Conservation (phyloP, 2,113 vertebrate genomes). For the Nothobranchius kuhntae region DNA sequence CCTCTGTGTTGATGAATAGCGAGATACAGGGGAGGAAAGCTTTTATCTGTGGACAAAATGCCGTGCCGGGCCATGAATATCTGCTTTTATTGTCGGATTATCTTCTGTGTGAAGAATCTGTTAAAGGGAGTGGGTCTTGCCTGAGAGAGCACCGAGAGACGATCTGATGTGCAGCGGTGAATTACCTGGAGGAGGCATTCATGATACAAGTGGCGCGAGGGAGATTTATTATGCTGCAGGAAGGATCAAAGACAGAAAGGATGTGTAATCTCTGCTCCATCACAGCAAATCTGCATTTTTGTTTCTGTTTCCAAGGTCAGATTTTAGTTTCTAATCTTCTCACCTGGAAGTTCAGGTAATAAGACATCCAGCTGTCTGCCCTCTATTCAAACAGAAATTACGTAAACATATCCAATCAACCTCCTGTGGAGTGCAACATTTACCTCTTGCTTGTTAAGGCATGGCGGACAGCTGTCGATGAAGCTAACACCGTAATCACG, state of each 20-base stretch:
- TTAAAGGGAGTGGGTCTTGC: constrained; percentile 61
- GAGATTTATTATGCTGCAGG: constrained; percentile 48
- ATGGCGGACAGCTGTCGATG: constrained; percentile 46
- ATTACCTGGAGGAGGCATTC: constrained; percentile 56
- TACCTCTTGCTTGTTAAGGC: constrained; percentile 52
- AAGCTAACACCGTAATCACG: constrained; percentile 48
- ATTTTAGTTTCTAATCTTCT: constrained; percentile 7
- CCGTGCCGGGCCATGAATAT: constrained; percentile 56
- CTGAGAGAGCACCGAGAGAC: constrained; percentile 44
- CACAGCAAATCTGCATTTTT: constrained; percentile 26
- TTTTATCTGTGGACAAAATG: constrained; percentile 76
- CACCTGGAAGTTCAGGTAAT: constrained; percentile 29
- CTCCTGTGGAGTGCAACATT: constrained; percentile 51
- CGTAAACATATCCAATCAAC: constrained; percentile 66
- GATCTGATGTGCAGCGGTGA: constrained; percentile 54
- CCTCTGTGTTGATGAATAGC: constrained; percentile 68
- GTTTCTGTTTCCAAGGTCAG: constrained; percentile 14
- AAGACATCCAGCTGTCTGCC: constrained; percentile 33
- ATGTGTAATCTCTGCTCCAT: constrained; percentile 17
- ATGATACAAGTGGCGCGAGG: constrained; percentile 37
- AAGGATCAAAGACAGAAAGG: constrained; percentile 30
- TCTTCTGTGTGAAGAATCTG: constrained; percentile 57
- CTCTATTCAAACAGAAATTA: constrained; percentile 39
- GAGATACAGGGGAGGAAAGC: constrained; percentile 63
- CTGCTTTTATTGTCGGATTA: constrained; percentile 66